Base-by-base conservation (phyloP, 1,140 invertebrate species). In the Telenomus remus region DNA sequence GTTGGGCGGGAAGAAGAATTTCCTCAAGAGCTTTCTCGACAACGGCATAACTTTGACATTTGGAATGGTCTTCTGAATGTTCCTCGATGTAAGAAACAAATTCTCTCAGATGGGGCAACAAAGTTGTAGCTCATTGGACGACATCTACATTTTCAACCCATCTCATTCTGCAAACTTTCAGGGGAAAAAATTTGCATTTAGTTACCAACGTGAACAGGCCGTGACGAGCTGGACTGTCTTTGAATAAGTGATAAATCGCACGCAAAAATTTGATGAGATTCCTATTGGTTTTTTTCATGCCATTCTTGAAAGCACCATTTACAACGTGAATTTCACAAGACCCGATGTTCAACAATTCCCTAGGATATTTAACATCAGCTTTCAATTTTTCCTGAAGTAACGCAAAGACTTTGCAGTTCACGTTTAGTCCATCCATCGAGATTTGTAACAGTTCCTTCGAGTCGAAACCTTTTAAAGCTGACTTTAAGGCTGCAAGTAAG, bases 381-480 rank as follows among this genome's bases (percentile, higher is more conserved):
- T 49, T 39, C 34, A 60, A 13, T 35, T 70, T 44, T n/a, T 60
- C 13, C 60, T 71, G 46, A 0, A 66, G 13, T 2, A 50, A 39
- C 34, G 8, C 53, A 13, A 64, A 59, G 39, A 49, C 34, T 49
- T 66, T 57, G 4, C 35, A 51, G 46, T 79, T 79, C 1, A 79
- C 69, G 47, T 79, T 79, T 1, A 54, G 64, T 1, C 69, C 78
- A 56, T 73, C 74, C 74, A 77, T 79, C 4, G 78, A 80, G 5
- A 76, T 11, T 55, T 76, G 71, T 5, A 80, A 0, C 3, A 69
- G 16, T 69, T 73, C 66, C 33, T 51, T 66, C 0, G 55, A 51
- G 8, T 59, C 33, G 0, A 59, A 0, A 48, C 33, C 11, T 7
- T 35, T 11, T n/a, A 60, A 43, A 14, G 56, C 65, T 42, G 12